Conservation (phyloP, 1,140 invertebrate genomes). For the Theocolax elegans region DNA sequence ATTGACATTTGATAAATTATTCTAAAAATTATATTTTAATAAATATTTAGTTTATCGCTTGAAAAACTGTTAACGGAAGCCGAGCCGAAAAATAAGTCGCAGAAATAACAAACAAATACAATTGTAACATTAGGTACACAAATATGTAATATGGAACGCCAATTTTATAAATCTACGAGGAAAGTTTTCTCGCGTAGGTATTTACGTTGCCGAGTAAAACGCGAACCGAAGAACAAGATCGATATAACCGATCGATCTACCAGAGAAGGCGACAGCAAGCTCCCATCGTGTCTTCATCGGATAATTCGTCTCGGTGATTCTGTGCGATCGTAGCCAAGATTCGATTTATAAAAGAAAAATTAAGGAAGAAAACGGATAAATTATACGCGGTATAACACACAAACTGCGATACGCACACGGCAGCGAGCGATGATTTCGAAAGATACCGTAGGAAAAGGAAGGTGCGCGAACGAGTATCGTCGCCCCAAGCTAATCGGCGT, state of each 20-base stretch:
- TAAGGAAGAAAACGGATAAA: neutral
- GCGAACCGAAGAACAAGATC: no score
- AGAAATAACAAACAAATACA: no score
- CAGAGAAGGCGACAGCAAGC: neutral
- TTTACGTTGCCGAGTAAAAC: no score
- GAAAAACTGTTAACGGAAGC: no score
- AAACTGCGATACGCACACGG: neutral
- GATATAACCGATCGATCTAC: neutral
- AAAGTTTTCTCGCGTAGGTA: no score
- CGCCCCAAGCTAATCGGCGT: neutral
- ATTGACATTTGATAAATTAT: no score
- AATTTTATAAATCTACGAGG: no score
- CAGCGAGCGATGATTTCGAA: neutral
- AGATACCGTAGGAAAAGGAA: neutral
- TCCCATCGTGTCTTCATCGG: neutral
- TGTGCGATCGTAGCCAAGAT: neutral
- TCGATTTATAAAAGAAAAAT: conserved; percentile 3
- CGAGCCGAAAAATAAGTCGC: no score
- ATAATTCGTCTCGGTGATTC: conserved; percentile 5
- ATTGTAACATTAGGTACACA: no score
- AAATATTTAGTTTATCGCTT: no score
- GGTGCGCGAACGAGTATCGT: neutral
- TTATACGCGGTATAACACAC: neutral
- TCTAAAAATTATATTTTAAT: no score
- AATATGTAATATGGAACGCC: no score